phyloP scores from a whole-genome alignment of 2,113 vertebrate species.

The Scomber colias region DNA sequence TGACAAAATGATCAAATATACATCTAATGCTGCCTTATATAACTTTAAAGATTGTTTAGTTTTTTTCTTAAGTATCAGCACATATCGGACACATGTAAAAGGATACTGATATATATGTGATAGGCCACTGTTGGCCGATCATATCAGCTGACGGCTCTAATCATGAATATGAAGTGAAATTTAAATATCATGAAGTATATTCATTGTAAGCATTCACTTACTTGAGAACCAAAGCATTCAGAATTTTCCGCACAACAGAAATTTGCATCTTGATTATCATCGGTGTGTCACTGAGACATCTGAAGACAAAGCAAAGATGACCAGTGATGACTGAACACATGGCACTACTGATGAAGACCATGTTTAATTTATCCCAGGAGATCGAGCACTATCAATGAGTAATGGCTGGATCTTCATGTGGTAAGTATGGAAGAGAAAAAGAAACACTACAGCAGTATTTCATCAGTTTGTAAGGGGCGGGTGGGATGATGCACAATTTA shows the following conservation, averaged over 20 bases:
- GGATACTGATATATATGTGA: too few relatives aligned
- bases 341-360: slow-evolving; percentile 24
- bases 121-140: too few relatives aligned
- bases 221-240: not conserved
- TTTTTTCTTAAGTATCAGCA: too few relatives aligned
- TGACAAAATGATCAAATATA: too few relatives aligned
- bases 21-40: too few relatives aligned
- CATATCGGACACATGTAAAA: too few relatives aligned
- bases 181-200: too few relatives aligned
- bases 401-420: slow-evolving; percentile 7
- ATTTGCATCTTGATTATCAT: slow-evolving; percentile 15
- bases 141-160: too few relatives aligned
- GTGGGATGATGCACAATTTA: too few relatives aligned
- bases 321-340: not conserved
- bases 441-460: not conserved
- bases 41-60: too few relatives aligned
- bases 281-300: not conserved
- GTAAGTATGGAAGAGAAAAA: slow-evolving; percentile 61
- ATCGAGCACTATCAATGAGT: not conserved
- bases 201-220: not conserved
- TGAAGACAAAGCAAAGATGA: slow-evolving; percentile 31
- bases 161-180: too few relatives aligned
- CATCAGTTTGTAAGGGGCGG: not conserved
- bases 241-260: not conserved
- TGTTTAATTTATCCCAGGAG: not conserved